Evolutionary conservation across 2,888 invertebrate species (phyloP).

Genomic region (Morpho deidamia): DNA sequence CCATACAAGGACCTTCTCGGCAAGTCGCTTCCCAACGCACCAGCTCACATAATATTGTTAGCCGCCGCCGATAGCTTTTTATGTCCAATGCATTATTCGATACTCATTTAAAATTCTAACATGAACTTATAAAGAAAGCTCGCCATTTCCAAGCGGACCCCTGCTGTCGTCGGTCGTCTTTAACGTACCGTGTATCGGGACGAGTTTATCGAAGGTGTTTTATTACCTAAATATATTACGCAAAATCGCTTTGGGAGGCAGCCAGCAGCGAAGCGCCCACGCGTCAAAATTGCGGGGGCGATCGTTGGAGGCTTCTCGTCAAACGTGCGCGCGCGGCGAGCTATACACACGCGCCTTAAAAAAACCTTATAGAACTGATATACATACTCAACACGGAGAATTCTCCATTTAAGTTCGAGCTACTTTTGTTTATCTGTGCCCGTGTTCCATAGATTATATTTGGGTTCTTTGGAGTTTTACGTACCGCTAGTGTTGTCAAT

Average conservation of each 20-base stretch:
- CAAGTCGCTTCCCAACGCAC: constrained; percentile 71
- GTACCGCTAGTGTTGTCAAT: constrained; percentile 30
- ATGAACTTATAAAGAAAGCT: constrained; percentile 72
- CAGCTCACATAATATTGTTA: constrained; percentile 76
- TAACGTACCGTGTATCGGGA: constrained; percentile 16
- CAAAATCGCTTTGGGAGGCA: constrained; percentile 68
- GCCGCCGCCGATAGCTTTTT: constrained; percentile 75
- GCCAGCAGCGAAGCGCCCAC: constrained; percentile 57
- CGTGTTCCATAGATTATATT: constrained; percentile 24
- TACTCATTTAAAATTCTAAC: constrained; percentile 79
- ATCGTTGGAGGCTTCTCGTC: constrained; percentile 65
- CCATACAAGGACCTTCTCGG: constrained; percentile 71
- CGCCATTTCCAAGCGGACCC: constrained; percentile 69
- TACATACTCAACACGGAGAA: constrained; percentile 37
- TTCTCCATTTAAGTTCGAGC: constrained; percentile 23
- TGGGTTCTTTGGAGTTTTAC: constrained; percentile 12
- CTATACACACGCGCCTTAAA: constrained; percentile 58
- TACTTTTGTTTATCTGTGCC: constrained; percentile 23
- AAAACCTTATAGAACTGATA: constrained; percentile 31
- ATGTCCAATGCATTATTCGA: constrained; percentile 77
- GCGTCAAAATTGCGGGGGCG: constrained; percentile 69
- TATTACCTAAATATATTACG: constrained; percentile 65
- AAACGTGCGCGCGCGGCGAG: constrained; percentile 67
- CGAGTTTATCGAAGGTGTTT: constrained; percentile 36
- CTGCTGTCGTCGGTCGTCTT: constrained; percentile 64